Evolutionary conservation across 2,113 vertebrate species (phyloP).

Genomic region (Vulpes ferrilata): DNA sequence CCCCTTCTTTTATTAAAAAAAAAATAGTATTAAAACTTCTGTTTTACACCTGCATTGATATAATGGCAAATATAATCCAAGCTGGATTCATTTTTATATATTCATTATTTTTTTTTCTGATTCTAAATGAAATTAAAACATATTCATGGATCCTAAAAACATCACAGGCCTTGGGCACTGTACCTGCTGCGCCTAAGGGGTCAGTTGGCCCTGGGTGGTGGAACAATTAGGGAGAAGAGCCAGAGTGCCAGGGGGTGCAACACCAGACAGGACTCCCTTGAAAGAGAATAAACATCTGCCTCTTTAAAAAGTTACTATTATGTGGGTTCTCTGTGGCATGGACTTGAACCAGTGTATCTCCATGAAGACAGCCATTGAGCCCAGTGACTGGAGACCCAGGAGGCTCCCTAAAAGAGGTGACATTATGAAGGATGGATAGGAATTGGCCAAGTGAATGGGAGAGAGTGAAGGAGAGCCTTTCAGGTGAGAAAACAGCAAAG

Average conservation of each 20-base stretch:
- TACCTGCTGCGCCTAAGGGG: not conserved
- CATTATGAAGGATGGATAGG: not conserved
- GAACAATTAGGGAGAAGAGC: not conserved
- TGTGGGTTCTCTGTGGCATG: not conserved
- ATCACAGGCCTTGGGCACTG: not conserved
- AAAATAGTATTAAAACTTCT: not conserved
- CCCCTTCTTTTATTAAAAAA: not conserved
- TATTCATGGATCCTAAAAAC: not conserved
- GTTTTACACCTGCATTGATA: not conserved
- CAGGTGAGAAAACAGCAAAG: not conserved
- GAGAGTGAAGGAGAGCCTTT: not conserved
- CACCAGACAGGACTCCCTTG: not conserved
- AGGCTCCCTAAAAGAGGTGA: not conserved
- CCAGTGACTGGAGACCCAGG: not conserved
- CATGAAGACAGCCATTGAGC: not conserved
- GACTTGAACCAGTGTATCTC: not conserved
- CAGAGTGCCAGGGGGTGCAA: not conserved
- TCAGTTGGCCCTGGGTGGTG: not conserved
- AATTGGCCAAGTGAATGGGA: not conserved
- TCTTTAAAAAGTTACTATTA: not conserved
- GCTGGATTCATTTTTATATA: not conserved
- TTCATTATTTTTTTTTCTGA: not conserved
- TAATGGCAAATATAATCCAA: not conserved
- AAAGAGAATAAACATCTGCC: not conserved
- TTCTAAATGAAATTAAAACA: conserved; percentile 25